Evolutionary conservation across 2,113 vertebrate species (phyloP).

Genomic region (Irena cyanogastra): DNA sequence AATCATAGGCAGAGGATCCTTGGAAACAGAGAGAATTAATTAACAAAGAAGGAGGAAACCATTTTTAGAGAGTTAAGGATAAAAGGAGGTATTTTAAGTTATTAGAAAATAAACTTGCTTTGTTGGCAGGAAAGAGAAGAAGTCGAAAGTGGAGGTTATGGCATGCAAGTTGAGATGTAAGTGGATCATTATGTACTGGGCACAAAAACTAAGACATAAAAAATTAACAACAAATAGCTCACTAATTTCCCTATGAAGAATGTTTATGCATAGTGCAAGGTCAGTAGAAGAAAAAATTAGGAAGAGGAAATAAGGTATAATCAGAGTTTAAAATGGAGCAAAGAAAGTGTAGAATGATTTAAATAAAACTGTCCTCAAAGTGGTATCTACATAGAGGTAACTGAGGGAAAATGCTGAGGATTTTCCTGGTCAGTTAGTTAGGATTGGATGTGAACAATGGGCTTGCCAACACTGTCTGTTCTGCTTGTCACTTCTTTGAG

Average conservation of each 20-base stretch:
- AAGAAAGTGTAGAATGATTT: neutral
- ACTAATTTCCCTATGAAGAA: neutral
- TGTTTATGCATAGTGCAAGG: neutral
- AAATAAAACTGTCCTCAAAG: neutral
- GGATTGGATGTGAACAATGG: neutral
- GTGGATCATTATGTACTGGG: conserved; percentile 4
- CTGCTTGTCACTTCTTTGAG: neutral
- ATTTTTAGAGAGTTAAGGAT: neutral
- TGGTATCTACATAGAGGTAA: neutral
- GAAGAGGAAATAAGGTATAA: neutral
- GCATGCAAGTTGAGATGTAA: neutral
- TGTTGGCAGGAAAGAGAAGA: neutral
- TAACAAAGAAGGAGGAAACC: neutral
- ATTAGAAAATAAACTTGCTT: conserved; percentile 22
- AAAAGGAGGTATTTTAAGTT: neutral
- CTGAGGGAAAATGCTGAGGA: neutral
- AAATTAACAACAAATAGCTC: conserved; percentile 16
- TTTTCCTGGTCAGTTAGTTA: neutral
- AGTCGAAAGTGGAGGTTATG: neutral
- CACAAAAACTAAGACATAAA: conserved; percentile 11
- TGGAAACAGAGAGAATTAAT: neutral
- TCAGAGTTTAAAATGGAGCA: neutral
- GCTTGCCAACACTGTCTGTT: neutral
- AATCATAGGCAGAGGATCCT: neutral
- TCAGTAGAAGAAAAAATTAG: neutral